Base-by-base conservation (phyloP, 1,140 invertebrate genomes). In the Drosophila quadrilineata region DNA sequence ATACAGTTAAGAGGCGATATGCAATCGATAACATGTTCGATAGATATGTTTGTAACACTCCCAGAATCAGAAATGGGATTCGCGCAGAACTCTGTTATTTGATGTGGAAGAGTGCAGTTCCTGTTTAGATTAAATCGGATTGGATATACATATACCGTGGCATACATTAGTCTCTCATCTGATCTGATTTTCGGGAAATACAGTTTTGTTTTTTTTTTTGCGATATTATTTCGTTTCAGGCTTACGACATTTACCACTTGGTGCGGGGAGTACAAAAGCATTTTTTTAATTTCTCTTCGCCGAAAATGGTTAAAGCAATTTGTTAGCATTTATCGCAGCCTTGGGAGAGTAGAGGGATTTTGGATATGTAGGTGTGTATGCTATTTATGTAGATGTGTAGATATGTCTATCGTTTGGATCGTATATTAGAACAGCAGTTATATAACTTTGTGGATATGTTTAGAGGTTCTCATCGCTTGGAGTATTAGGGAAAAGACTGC, bases 41-140 rank as follows among this genome's bases (percentile, higher is more conserved):
- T n/a, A n/a, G n/a, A n/a, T n/a, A 31, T 45, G 28, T 17, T 33
- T 36, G 17, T 21, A 3, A 19, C 12, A 19, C 36, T n/a, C n/a
- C n/a, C n/a, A n/a, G n/a, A 62, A 49, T 85, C 79, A 88, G 58
- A 88, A 79, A 71, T 88, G 87, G 26, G 87, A 88, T 72, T 88
- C 87, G 66, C 84, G 80, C 66, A 88, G 72, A 26, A 75, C 66
- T 74, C 70, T 73, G 66, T 50, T 62, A 64, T n/a, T n/a, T n/a
- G 59, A 68, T 53, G 54, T 75, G 82, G 69, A 67, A 74, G 66
- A 84, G 65, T 73, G 75, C 66, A 82, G 71, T 59, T 84, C 87
- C 87, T 88, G 87, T 88, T 84, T 67, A 67, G 67, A 88, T 82
- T 76, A 79, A 75, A 82, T 69, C 26, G 63, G 66, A 86, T n/a